Evolutionary conservation across 2,113 vertebrate species (phyloP).

Genomic region (human (Homo sapiens)): DNA sequence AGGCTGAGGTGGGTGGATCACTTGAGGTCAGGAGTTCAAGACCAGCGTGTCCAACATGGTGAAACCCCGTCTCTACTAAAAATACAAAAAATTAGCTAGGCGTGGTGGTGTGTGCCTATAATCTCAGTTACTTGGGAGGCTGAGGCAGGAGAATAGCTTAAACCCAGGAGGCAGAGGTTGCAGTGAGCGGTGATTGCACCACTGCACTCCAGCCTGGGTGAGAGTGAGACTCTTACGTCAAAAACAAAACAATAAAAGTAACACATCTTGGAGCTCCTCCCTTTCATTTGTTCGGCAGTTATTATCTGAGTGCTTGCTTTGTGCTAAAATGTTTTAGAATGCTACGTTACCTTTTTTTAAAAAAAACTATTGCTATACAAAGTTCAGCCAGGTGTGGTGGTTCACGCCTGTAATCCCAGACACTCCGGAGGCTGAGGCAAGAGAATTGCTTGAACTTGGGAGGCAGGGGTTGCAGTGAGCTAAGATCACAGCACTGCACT

Average conservation of each 20-base stretch:
- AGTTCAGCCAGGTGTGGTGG: background rate
- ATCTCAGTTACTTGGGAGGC: no score
- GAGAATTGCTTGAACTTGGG: background rate
- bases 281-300: background rate
- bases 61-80: no score
- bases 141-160: no score
- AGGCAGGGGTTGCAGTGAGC: background rate
- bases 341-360: background rate
- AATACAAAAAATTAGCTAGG: no score
- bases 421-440: background rate
- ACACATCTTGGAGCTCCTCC: background rate
- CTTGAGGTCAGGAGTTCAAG: no score
- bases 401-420: background rate
- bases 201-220: no score
- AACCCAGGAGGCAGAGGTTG: no score
- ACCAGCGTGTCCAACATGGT: no score
- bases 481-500: background rate
- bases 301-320: background rate
- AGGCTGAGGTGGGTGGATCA: no score
- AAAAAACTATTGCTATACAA: background rate
- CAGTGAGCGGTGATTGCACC: no score
- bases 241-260: background rate
- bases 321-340: background rate
- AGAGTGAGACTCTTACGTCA: background rate
- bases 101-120: no score